These are phyloP conservation scores for Schizothorax lantsangensis DNA, from an alignment of 2,797 vertebrate genomes.

Conservation along the genomic window DNA sequence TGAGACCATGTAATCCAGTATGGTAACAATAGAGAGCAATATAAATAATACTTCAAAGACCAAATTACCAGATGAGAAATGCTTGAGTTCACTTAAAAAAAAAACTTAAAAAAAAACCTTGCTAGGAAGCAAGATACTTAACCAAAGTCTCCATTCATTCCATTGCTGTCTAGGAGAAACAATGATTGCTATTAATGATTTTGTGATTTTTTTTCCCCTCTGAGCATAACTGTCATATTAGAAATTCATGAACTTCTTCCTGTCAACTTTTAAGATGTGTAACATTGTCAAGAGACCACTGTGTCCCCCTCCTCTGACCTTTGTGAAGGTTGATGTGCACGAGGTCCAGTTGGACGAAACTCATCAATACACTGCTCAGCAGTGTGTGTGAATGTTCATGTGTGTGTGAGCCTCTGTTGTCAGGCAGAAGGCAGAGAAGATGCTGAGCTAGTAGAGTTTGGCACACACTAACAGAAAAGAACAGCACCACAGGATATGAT, in stretches of 20 bases:
- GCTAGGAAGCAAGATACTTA: not conserved
- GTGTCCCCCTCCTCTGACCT: conserved; percentile 17
- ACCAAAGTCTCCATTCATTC: not conserved
- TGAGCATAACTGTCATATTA: not conserved
- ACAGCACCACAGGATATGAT: conserved; percentile 31
- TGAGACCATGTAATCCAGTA: not conserved
- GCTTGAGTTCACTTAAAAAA: not conserved
- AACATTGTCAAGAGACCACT: conserved; percentile 12
- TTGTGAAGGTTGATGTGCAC: conserved; percentile 36
- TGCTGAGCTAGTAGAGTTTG: conserved; percentile 49
- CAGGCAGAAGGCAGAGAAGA: conserved; percentile 51
- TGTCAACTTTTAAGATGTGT: conserved; percentile 23
- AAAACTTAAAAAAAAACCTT: too few species aligned
- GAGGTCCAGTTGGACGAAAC: conserved; percentile 48
- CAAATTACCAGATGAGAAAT: not conserved
- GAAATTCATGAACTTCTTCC: not conserved
- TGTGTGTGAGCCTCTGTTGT: conserved; percentile 52
- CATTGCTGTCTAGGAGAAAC: not conserved
- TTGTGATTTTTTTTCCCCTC: not conserved
- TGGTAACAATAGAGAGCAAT: not conserved
- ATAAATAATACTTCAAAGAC: not conserved
- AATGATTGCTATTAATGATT: not conserved
- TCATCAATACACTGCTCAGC: conserved; percentile 30
- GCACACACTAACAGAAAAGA: conserved; percentile 20
- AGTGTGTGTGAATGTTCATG: conserved; percentile 27